phyloP scores from a whole-genome alignment of 1,140 invertebrate genomes.

The Cotesia glomerata region DNA sequence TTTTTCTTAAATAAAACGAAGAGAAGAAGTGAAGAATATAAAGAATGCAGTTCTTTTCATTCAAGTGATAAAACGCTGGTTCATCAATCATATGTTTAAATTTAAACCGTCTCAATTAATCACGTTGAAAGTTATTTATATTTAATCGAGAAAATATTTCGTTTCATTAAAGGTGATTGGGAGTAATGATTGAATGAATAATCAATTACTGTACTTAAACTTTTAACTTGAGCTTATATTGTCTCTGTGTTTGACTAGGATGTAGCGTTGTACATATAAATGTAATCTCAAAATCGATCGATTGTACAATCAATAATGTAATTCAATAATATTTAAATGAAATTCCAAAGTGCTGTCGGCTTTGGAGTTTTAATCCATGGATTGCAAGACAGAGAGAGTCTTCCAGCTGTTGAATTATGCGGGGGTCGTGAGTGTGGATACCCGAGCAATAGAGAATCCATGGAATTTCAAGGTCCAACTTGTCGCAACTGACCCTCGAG shows the following conservation, averaged over 20 bases:
- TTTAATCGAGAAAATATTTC: not conserved
- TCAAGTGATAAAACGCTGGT: slow-evolving; percentile 7
- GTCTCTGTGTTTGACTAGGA: no score
- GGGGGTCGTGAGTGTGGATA: not conserved
- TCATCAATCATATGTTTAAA: slow-evolving; percentile 24
- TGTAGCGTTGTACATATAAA: no score
- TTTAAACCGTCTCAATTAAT: slow-evolving; percentile 28
- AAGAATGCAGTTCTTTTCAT: not conserved
- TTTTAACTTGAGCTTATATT: no score
- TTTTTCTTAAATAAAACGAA: not conserved
- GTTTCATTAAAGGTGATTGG: slow-evolving; percentile 1
- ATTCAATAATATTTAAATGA: slow-evolving; percentile 11
- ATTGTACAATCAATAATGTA: not conserved
- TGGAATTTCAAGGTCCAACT: slow-evolving; percentile 18
- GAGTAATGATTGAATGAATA: slow-evolving; percentile 24
- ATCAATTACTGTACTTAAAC: slow-evolving; percentile 14
- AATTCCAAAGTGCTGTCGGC: not conserved
- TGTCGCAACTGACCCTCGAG: not conserved
- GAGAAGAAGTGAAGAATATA: no score
- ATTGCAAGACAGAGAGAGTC: no score
- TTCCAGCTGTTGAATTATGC: no score
- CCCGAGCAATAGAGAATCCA: not conserved
- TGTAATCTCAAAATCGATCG: not conserved
- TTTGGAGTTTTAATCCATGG: no score
- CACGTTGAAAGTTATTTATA: not conserved